Percentiles rank a stretch among this genome's conserved stretches.
phyloP scores from a whole-genome alignment of 2,113 vertebrate species.

The Chelonoidis abingdonii region DNA sequence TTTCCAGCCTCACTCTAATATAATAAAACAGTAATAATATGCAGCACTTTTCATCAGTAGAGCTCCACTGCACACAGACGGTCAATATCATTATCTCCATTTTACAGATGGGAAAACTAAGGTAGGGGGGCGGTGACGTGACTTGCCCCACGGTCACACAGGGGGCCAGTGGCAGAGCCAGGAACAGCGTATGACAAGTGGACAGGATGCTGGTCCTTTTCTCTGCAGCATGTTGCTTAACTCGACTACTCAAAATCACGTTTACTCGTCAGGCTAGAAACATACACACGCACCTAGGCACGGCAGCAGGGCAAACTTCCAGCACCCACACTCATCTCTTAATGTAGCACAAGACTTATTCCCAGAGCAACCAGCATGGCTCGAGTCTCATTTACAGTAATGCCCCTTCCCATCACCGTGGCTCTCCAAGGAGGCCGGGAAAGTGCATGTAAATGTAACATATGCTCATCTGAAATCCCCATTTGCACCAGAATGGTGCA shows the following conservation, averaged over 20 bases:
- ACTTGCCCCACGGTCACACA: not conserved
- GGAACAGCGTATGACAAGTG: not conserved
- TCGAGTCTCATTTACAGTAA: not conserved
- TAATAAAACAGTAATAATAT: not conserved
- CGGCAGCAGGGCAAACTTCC: not conserved
- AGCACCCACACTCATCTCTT: not conserved
- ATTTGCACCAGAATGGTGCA: not conserved
- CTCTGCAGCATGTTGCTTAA: not conserved
- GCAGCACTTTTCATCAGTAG: not conserved
- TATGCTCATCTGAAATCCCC: not conserved
- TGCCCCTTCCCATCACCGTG: not conserved
- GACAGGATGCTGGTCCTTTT: not conserved
- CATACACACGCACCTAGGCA: not conserved
- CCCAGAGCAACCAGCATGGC: not conserved
- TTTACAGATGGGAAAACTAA: not conserved
- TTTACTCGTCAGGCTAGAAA: not conserved
- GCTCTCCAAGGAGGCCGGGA: not conserved
- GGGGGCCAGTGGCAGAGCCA: not conserved
- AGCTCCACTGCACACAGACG: not conserved
- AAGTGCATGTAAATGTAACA: not conserved
- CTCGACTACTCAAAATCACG: not conserved
- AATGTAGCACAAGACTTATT: not conserved
- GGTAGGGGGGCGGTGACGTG: too few species aligned
- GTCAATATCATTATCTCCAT: not conserved
- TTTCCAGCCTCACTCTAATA: not conserved